Percentiles rank a stretch among this genome's conserved stretches.
phyloP scores from a whole-genome alignment of 2,797 vertebrate species.

The Hydrophis major region DNA sequence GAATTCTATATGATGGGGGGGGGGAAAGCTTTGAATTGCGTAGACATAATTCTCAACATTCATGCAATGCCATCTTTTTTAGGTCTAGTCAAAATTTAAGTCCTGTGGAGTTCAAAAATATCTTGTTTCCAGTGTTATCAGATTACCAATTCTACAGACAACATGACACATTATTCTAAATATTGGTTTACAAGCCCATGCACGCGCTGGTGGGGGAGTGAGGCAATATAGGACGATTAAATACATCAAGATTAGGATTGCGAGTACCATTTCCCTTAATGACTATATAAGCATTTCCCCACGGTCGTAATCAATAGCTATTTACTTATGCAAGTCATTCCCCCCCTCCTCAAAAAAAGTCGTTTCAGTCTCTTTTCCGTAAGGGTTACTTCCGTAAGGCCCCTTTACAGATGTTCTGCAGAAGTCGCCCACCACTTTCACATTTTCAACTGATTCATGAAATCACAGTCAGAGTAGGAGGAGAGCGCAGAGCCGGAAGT shows the following conservation, averaged over 20 bases:
- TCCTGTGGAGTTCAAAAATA: neutral
- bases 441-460: neutral
- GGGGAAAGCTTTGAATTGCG: too few species aligned
- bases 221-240: too few species aligned
- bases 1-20: neutral
- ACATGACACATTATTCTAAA: neutral
- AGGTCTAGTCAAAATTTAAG: neutral
- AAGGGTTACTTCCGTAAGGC: neutral
- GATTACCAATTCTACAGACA: neutral
- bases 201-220: neutral
- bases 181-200: neutral
- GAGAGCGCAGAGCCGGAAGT: neutral
- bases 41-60: neutral
- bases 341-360: neutral
- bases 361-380: neutral
- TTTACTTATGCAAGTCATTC: neutral
- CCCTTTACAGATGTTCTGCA: neutral
- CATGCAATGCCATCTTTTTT: neutral
- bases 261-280: neutral
- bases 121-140: neutral
- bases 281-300: neutral
- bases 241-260: neutral
- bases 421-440: neutral
- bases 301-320: neutral
- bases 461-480: accelerated